Evolutionary conservation across 2,888 invertebrate species (phyloP), one percentile per base, ranked within the genome.

Genomic region (Coleophora deauratella): DNA sequence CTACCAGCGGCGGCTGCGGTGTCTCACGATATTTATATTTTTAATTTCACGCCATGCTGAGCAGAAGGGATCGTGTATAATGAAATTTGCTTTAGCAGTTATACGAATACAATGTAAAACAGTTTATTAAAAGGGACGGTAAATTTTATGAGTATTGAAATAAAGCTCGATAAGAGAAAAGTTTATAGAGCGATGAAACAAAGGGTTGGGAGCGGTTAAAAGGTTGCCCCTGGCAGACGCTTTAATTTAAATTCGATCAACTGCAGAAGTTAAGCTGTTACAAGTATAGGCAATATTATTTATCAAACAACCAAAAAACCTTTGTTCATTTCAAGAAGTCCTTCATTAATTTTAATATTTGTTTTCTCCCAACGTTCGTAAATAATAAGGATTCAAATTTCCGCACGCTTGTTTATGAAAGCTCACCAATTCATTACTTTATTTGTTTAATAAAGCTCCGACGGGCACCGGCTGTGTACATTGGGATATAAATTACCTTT

Each of bases 401-500:
- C 64, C 65, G 64, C 65, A 66, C 64, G 62, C 69, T 70, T 74
- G 72, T 74, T 78, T 74, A 72, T 66, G 70, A 70, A 66, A 68
- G 66, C 70, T 60, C 62, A 64, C 69, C 72, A 68, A 78, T 77
- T 80, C 72, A 76, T 79, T 79, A 73, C 73, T 71, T 81, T 78
- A 78, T 81, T 79, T 76, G 76, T 76, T 78, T 78, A 79, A 78
- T 81, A 81, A 81, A 77, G 78, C 77, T 68, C 59, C 52, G 68
- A 68, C 68, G 59, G 59, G 72, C 71, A 59, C 72, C 68, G 71
- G 61, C 71, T 73, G 74, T 68, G 64, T 70, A 76, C 72, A 72
- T 70, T 67, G 70, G 66, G 67, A 65, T 81, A 81, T 81, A 80
- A 81, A 82, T 82, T 81, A 81, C 76, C 76, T 79, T 78, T 80